phyloP scores from a whole-genome alignment of 1,140 invertebrate species.

The Zaprionus camerounensis region DNA sequence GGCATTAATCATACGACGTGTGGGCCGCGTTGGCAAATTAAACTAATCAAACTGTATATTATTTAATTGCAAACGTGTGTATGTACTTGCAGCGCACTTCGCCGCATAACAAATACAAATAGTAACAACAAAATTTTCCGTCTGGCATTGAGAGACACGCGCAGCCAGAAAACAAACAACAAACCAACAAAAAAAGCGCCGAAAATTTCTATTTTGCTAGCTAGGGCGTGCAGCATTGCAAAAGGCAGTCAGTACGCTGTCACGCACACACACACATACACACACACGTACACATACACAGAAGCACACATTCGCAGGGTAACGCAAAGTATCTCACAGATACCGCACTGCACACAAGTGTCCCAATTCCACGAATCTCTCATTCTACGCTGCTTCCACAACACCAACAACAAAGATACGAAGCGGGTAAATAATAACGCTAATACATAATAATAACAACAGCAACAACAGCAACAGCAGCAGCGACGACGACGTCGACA shows the following conservation, averaged over 20 bases:
- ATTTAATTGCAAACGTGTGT: constrained; percentile 2
- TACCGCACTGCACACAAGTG: constrained; percentile 80
- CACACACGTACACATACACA: constrained; percentile 8
- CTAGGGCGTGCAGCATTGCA: constrained; percentile 58
- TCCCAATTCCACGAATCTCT: constrained; percentile 81
- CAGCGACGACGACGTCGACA: constrained; percentile 26
- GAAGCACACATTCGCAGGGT: neutral
- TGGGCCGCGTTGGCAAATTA: neutral
- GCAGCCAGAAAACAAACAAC: constrained; percentile 18
- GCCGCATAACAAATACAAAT: neutral
- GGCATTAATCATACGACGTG: constrained; percentile 60
- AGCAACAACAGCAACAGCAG: constrained; percentile 26
- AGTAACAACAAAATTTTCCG: constrained; percentile 44
- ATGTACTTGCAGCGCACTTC: constrained; percentile 1
- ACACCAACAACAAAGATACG: constrained; percentile 21
- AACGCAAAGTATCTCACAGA: constrained; percentile 42
- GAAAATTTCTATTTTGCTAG: constrained; percentile 15
- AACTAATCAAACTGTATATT: constrained; percentile 2
- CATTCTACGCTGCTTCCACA: constrained; percentile 79
- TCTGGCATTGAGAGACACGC: constrained; percentile 70
- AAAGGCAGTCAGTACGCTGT: constrained; percentile 1
- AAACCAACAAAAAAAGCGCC: neutral
- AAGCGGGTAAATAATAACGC: constrained; percentile 73
- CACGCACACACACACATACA: constrained; percentile 19
- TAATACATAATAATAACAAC: constrained; percentile 76